Percentiles rank a stretch among this genome's conserved stretches.
These are phyloP conservation scores for Cerastis leucographa DNA, from an alignment of 2,888 invertebrate species.

Conservation along the genomic window DNA sequence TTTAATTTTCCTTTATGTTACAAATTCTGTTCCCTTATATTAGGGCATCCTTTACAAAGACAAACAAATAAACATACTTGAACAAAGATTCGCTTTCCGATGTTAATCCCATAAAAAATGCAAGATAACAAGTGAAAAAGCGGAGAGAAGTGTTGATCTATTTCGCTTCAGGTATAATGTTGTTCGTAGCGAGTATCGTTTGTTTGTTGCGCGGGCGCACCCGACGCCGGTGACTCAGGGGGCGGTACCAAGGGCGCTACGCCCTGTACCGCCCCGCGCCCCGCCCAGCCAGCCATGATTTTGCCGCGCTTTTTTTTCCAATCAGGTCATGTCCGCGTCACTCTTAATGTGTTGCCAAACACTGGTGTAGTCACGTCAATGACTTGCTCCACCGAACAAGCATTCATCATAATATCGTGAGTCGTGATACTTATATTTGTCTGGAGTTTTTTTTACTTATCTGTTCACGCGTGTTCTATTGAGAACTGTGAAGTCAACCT, in stretches of 20 bases:
- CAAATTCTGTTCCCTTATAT: background rate
- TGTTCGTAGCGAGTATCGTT: constrained; percentile 57
- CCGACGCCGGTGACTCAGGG: constrained; percentile 83
- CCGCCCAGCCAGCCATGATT: constrained; percentile 88
- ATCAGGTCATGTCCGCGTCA: constrained; percentile 83
- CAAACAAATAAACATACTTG: constrained; percentile 32
- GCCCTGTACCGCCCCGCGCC: constrained; percentile 83
- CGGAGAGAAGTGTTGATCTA: constrained; percentile 53
- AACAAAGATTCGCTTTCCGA: constrained; percentile 31
- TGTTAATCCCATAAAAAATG: constrained; percentile 46
- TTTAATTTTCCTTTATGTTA: constrained; percentile 5
- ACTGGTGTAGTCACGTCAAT: constrained; percentile 76
- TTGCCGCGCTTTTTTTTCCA: constrained; percentile 88
- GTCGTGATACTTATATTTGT: constrained; percentile 68
- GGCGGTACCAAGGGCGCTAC: constrained; percentile 89
- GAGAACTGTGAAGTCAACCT: constrained; percentile 45
- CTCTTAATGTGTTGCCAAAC: constrained; percentile 87
- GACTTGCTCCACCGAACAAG: constrained; percentile 67
- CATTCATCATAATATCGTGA: constrained; percentile 68
- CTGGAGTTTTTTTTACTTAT: constrained; percentile 56
- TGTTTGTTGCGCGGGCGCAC: constrained; percentile 79
- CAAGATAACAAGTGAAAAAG: constrained; percentile 45
- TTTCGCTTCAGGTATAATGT: constrained; percentile 57
- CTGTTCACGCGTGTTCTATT: constrained; percentile 60
- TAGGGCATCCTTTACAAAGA: constrained; percentile 14